These are phyloP conservation scores for Oxyruncus cristatus DNA, from an alignment of 2,113 vertebrate genomes.

Conservation along the genomic window DNA sequence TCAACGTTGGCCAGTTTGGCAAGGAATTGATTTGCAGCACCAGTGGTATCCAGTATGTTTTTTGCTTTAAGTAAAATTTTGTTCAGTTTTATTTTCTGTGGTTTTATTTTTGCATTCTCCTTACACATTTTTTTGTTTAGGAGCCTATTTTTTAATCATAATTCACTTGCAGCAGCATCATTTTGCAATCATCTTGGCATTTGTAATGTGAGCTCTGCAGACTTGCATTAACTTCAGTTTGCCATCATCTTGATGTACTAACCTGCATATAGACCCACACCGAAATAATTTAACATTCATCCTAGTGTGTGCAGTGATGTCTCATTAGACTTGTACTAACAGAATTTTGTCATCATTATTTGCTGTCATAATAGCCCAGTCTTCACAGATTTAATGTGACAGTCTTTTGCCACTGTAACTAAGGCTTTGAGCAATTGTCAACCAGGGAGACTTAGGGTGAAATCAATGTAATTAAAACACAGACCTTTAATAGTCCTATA, in stretches of 20 bases:
- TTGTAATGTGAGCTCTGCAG: constrained; percentile 34
- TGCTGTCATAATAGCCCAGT: constrained; percentile 54
- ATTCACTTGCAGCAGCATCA: constrained; percentile 13
- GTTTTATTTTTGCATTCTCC: constrained; percentile 1
- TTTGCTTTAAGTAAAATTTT: background rate
- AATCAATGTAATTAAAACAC: constrained; percentile 48
- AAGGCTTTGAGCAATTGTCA: constrained; percentile 34
- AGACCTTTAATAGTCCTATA: background rate
- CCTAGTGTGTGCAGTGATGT: constrained; percentile 36
- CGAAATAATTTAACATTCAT: constrained; percentile 66
- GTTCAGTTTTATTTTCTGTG: background rate
- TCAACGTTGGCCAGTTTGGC: background rate
- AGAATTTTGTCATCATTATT: constrained; percentile 66
- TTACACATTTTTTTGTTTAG: constrained; percentile 6
- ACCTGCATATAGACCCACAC: background rate
- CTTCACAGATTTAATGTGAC: constrained; percentile 56
- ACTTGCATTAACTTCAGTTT: constrained; percentile 54
- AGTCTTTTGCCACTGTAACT: constrained; percentile 36
- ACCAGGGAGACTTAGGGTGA: constrained; percentile 12
- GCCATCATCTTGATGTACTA: constrained; percentile 52
- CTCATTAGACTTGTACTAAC: constrained; percentile 69
- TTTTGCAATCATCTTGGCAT: constrained; percentile 58
- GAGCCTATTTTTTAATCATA: constrained; percentile 27
- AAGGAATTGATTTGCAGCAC: background rate
- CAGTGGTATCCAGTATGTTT: background rate